A percentile compares a stretch with the other conserved stretches of the same genome.
Conservation (phyloP, 2,113 vertebrate genomes). For the Electrona antarctica region DNA sequence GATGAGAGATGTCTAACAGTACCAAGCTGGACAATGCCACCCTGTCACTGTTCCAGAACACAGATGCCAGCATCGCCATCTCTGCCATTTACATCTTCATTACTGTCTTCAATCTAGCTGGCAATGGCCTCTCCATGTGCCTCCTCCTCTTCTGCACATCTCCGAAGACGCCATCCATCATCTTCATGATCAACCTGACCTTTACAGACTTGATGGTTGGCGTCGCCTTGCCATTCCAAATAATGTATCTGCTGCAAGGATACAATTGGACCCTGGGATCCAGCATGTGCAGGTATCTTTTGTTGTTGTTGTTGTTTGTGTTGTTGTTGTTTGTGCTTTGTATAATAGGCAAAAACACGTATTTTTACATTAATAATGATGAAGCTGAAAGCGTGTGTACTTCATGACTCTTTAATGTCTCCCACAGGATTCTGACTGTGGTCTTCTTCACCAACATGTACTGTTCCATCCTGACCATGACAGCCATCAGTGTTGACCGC, state of each 20-base stretch:
- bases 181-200: constrained; percentile 96
- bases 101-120: constrained; percentile 81
- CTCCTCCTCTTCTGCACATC: constrained; percentile 83
- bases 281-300: constrained; percentile 79
- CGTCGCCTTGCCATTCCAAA: constrained; percentile 89
- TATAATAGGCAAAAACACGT: background rate
- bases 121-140: constrained; percentile 89
- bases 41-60: constrained; percentile 77
- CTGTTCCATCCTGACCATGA: constrained; percentile 91
- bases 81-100: constrained; percentile 84
- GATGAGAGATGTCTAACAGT: constrained; percentile 39
- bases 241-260: constrained; percentile 80
- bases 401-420: background rate
- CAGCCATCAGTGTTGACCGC: constrained; percentile 87
- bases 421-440: constrained; percentile 78
- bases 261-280: constrained; percentile 85
- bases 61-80: constrained; percentile 61
- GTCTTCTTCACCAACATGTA: constrained; percentile 95
- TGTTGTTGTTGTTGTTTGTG: background rate
- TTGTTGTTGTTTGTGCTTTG: background rate
- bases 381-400: background rate
- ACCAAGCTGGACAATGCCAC: constrained; percentile 81
- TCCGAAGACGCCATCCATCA: constrained; percentile 85
- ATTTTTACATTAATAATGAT: background rate
- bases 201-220: constrained; percentile 87